Evolutionary conservation across 2,797 vertebrate species (phyloP).

Genomic region (Thamnophis elegans): DNA sequence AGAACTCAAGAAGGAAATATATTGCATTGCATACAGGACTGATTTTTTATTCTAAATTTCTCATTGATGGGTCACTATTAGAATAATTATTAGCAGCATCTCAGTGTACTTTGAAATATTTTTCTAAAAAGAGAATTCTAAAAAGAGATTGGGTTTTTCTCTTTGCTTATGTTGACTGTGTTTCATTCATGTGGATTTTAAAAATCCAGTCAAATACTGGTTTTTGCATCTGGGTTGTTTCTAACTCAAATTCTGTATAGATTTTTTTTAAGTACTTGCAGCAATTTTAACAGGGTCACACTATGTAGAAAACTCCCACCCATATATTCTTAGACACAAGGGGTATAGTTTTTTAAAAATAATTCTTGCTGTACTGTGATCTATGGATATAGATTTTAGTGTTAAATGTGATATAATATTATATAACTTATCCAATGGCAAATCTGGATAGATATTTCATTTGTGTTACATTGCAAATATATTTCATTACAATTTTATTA

Average conservation of each 20-base stretch:
- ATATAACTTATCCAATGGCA: neutral
- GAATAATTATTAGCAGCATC: conserved; percentile 58
- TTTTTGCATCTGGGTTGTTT: conserved; percentile 37
- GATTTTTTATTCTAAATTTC: conserved; percentile 64
- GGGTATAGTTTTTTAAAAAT: neutral
- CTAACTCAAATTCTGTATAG: conserved; percentile 28
- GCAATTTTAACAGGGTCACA: conserved; percentile 1
- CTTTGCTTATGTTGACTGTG: conserved; percentile 3
- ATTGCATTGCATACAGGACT: conserved; percentile 50
- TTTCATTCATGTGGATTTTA: neutral
- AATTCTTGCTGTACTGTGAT: too few relatives aligned
- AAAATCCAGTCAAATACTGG: neutral
- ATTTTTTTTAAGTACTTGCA: neutral
- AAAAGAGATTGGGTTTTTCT: conserved; percentile 8
- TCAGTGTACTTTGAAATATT: conserved; percentile 54
- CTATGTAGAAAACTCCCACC: neutral
- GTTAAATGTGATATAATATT: neutral
- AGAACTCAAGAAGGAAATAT: conserved; percentile 8
- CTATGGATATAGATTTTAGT: neutral
- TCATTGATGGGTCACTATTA: conserved; percentile 58
- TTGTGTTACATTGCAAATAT: neutral
- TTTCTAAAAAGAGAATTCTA: conserved; percentile 29
- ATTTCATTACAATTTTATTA: neutral
- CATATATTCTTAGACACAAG: neutral
- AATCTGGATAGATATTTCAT: neutral